Conservation (phyloP, 1,140 invertebrate species). For the Laodelphax striatellus region DNA sequence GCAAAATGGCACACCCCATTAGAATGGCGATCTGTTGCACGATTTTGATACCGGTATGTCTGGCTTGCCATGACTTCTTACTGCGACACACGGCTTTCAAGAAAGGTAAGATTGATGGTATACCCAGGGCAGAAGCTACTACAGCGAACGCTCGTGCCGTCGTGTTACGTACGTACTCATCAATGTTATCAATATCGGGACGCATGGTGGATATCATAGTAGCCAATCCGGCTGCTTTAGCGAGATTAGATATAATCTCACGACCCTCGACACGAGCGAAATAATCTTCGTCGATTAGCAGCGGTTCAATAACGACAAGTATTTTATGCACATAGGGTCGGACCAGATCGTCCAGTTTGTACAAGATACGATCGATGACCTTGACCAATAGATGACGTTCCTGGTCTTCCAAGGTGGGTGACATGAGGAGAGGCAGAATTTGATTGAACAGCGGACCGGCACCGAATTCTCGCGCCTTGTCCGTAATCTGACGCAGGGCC, state of each 20-base stretch:
- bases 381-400: conserved; percentile 99
- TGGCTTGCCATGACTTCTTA: conserved; percentile 99
- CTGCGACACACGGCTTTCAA: conserved; percentile 98
- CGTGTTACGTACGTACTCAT: conserved; percentile 98
- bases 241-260: conserved; percentile 99
- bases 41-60: conserved; percentile 99
- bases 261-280: conserved; percentile 98
- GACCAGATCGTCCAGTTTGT: conserved; percentile 97
- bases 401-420: conserved; percentile 97
- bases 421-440: conserved; percentile 97
- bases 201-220: conserved; percentile 99
- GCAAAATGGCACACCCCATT: conserved; percentile 99
- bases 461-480: conserved; percentile 96
- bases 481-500: conserved; percentile 93
- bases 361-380: conserved; percentile 96
- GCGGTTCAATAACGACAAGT: conserved; percentile 96
- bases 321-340: conserved; percentile 99
- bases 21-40: conserved; percentile 99
- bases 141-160: conserved; percentile 98
- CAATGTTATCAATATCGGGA: conserved; percentile 99
- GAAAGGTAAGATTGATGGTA: conserved; percentile 94
- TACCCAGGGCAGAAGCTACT: conserved; percentile 96
- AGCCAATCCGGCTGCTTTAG: conserved; percentile 98
- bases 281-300: conserved; percentile 99
- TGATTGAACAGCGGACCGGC: conserved; percentile 98